phyloP scores from a whole-genome alignment of 2,113 vertebrate species.

The Abramis brama region DNA sequence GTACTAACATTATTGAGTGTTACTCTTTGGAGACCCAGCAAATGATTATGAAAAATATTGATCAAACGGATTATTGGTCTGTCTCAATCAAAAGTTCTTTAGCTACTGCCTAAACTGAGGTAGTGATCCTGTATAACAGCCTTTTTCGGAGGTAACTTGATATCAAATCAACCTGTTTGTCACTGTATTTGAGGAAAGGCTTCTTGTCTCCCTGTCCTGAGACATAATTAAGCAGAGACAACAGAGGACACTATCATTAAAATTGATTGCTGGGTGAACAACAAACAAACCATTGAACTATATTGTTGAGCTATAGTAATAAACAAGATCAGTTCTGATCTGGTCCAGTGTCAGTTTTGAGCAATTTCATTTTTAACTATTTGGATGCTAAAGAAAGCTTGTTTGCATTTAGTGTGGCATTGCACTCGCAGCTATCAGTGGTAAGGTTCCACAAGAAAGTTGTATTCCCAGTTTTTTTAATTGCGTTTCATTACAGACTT shows the following conservation, averaged over 20 bases:
- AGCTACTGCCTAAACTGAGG: not conserved
- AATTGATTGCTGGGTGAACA: not conserved
- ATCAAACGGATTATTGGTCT: not conserved
- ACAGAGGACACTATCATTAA: not conserved
- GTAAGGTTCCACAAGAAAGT: not conserved
- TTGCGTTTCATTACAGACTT: not conserved
- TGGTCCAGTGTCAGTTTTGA: too few species aligned
- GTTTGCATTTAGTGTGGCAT: too few species aligned
- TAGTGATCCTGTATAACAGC: not conserved
- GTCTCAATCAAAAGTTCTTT: not conserved
- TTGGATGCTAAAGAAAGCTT: too few species aligned
- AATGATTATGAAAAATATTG: not conserved
- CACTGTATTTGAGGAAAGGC: not conserved
- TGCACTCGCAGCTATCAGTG: not conserved
- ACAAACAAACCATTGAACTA: not conserved
- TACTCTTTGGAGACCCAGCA: not conserved
- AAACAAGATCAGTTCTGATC: not conserved
- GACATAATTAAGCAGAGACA: constrained; percentile 25
- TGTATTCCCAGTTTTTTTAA: not conserved
- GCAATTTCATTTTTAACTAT: too few species aligned
- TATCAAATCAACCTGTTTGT: not conserved
- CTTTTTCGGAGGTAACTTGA: not conserved
- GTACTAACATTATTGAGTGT: not conserved
- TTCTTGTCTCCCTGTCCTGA: not conserved
- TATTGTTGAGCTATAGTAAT: not conserved